Percentiles rank a stretch among this genome's conserved stretches.
Evolutionary conservation across 2,113 vertebrate genomes (phyloP).

Genomic region (Furnarius figulus): DNA sequence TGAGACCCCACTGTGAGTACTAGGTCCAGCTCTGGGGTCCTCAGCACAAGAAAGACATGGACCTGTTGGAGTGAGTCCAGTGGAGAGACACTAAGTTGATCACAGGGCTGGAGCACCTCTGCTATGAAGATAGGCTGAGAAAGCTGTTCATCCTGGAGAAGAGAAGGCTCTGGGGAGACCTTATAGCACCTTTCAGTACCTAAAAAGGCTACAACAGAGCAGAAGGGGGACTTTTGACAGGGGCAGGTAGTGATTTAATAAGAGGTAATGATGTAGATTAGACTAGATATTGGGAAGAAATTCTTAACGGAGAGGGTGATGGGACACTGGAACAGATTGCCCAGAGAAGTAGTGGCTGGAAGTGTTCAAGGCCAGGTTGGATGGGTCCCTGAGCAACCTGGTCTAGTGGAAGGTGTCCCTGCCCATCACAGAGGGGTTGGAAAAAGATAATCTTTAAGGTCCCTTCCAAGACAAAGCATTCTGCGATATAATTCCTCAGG

Average conservation of each 20-base stretch:
- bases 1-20: neutral
- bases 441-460: neutral
- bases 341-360: neutral
- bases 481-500: neutral
- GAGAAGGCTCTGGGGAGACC: neutral
- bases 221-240: neutral
- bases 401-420: neutral
- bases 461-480: neutral
- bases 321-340: neutral
- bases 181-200: neutral
- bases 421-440: neutral
- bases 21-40: neutral
- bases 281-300: neutral
- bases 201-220: neutral
- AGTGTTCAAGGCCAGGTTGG: neutral
- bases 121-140: neutral
- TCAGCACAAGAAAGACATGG: neutral
- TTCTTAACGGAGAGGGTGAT: neutral
- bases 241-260: neutral
- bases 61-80: neutral
- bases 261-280: neutral
- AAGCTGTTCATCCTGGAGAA: neutral
- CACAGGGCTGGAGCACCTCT: neutral
- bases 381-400: neutral
- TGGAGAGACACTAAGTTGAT: neutral